Evolutionary conservation across 2,797 vertebrate genomes (phyloP).

Genomic region (Pseudochaenichthys georgianus): DNA sequence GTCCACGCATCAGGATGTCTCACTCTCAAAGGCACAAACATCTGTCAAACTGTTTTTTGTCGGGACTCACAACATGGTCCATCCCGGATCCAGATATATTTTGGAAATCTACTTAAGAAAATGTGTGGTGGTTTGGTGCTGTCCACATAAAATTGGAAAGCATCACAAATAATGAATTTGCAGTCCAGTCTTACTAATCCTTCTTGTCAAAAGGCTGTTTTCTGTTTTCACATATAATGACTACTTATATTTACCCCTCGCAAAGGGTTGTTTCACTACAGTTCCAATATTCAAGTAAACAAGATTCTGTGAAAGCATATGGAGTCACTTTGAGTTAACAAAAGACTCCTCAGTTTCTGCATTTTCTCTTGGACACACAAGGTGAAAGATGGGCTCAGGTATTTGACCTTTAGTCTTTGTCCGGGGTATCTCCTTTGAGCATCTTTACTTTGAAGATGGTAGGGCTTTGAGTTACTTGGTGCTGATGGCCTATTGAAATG

Average conservation of each 20-base stretch:
- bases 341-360: neutral
- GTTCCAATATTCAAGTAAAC: neutral
- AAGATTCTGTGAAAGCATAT: constrained; percentile 21
- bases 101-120: too few relatives aligned
- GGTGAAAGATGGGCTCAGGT: constrained; percentile 30
- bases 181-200: constrained; percentile 16
- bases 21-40: neutral
- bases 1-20: neutral
- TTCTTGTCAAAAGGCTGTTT: constrained; percentile 9
- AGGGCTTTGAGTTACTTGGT: constrained; percentile 14
- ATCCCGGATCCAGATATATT: neutral
- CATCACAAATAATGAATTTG: constrained; percentile 15
- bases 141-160: constrained; percentile 7
- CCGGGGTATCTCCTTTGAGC: constrained; percentile 34
- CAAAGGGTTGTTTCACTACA: neutral
- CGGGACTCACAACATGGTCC: neutral
- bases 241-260: constrained; percentile 5
- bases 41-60: constrained; percentile 1
- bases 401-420: constrained; percentile 63
- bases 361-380: constrained; percentile 14
- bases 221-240: neutral
- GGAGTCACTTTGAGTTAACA: constrained; percentile 5
- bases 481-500: constrained; percentile 24
- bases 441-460: constrained; percentile 46
- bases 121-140: too few relatives aligned